These are phyloP conservation scores for Sandelia bainsii DNA, from an alignment of 2,797 vertebrate species.

Conservation along the genomic window DNA sequence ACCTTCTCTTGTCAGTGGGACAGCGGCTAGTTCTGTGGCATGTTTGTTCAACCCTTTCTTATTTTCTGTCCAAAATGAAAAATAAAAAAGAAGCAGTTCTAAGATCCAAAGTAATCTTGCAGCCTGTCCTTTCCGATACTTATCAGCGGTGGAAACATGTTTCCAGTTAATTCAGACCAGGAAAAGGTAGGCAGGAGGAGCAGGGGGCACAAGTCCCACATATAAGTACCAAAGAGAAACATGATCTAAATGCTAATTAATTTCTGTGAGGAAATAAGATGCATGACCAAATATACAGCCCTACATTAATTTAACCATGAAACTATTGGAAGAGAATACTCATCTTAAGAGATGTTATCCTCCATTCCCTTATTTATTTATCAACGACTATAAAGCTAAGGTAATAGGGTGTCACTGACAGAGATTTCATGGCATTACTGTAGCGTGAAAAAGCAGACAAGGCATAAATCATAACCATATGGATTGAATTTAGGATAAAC, in stretches of 20 bases:
- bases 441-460: slow-evolving; percentile 65
- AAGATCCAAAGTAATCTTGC: slow-evolving; percentile 71
- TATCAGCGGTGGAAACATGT: slow-evolving; percentile 75
- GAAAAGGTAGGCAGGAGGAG: slow-evolving; percentile 45
- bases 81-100: slow-evolving; percentile 67
- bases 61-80: slow-evolving; percentile 63
- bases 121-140: slow-evolving; percentile 73
- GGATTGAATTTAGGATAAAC: slow-evolving; percentile 54
- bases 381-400: slow-evolving; percentile 62
- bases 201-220: slow-evolving; percentile 40
- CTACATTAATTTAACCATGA: slow-evolving; percentile 58
- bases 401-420: slow-evolving; percentile 55
- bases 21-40: slow-evolving; percentile 48
- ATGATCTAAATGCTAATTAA: slow-evolving; percentile 73
- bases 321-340: slow-evolving; percentile 62
- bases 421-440: slow-evolving; percentile 66
- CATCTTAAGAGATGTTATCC: slow-evolving; percentile 69
- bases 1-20: slow-evolving; percentile 43
- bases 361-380: slow-evolving; percentile 40
- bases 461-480: slow-evolving; percentile 70
- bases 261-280: slow-evolving; percentile 61
- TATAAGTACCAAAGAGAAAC: slow-evolving; percentile 68
- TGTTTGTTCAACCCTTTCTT: slow-evolving; percentile 74
- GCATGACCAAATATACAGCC: slow-evolving; percentile 39
- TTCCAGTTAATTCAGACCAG: slow-evolving; percentile 74